Percentiles rank a stretch among this genome's conserved stretches.
These are phyloP conservation scores for Amphipoea oculea DNA, from an alignment of 2,888 invertebrate species.

Conservation along the genomic window DNA sequence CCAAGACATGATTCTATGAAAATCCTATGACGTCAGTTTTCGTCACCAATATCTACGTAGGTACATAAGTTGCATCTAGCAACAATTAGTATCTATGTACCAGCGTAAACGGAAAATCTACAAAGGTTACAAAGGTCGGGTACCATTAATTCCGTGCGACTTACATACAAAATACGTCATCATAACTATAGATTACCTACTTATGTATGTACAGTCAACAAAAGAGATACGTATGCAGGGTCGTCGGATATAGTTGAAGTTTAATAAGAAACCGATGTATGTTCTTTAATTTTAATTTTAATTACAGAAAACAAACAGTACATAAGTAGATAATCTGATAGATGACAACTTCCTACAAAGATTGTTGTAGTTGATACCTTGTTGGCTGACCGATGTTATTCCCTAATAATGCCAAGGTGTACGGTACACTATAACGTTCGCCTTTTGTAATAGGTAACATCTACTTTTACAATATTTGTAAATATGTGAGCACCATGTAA, in stretches of 20 bases:
- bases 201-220: not conserved
- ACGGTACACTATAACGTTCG: not conserved
- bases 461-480: too few species aligned
- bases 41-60: not conserved
- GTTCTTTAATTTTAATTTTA: too few species aligned
- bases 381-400: not conserved
- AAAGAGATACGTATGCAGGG: too few species aligned
- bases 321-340: not conserved
- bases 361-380: not conserved
- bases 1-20: not conserved
- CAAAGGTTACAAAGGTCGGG: slow-evolving; percentile 10
- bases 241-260: too few species aligned
- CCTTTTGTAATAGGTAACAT: not conserved
- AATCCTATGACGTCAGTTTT: not conserved
- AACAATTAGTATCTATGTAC: slow-evolving; percentile 5
- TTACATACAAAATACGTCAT: slow-evolving; percentile 22
- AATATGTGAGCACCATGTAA: too few species aligned
- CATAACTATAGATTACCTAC: slow-evolving; percentile 2
- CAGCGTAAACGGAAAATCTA: slow-evolving; percentile 21
- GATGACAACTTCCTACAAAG: not conserved
- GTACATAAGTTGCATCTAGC: not conserved
- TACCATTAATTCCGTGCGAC: not conserved
- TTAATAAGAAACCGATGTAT: too few species aligned
- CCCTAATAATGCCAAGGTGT: not conserved
- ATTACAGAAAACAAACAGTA: too few species aligned